A percentile compares a stretch with the other conserved stretches of the same genome.
These are phyloP conservation scores for Drosophila atroscutellata DNA, from an alignment of 2,888 invertebrate species.

Conservation along the genomic window DNA sequence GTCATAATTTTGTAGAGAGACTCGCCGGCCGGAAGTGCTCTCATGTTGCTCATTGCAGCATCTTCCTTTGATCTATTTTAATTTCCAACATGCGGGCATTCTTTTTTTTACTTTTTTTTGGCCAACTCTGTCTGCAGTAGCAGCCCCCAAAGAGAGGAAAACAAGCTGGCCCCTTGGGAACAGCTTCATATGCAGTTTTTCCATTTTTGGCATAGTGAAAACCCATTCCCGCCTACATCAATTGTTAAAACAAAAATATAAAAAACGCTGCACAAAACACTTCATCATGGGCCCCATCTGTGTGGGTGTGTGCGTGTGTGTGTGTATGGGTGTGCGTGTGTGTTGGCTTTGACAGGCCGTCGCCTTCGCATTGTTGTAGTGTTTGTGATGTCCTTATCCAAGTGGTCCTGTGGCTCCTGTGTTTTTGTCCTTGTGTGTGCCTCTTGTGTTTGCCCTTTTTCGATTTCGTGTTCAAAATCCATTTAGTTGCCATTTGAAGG, in stretches of 20 bases:
- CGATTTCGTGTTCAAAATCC: conserved; percentile 77
- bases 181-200: conserved; percentile 41
- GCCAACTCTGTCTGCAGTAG: conserved; percentile 25
- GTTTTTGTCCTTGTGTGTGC: conserved; percentile 22
- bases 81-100: conserved; percentile 63
- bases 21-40: conserved; percentile 68
- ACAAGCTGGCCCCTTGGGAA: conserved; percentile 7
- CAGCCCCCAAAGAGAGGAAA: conserved; percentile 7
- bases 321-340: conserved; percentile 24
- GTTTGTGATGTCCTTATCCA: conserved; percentile 57
- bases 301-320: conserved; percentile 16
- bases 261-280: conserved; percentile 71
- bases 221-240: conserved; percentile 47
- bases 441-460: conserved; percentile 38
- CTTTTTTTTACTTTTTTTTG: conserved; percentile 18
- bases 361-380: conserved; percentile 63
- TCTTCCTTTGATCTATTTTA: conserved; percentile 79
- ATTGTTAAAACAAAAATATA: conserved; percentile 21
- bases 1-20: conserved; percentile 68
- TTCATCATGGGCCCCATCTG: conserved; percentile 62
- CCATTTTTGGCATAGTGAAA: conserved; percentile 53
- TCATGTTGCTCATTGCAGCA: conserved; percentile 59
- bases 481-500: conserved; percentile 80
- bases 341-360: conserved; percentile 68
- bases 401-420: conserved; percentile 57